Conservation (phyloP, 2,113 vertebrate genomes). For the Heterotilapia buettikoferi region DNA sequence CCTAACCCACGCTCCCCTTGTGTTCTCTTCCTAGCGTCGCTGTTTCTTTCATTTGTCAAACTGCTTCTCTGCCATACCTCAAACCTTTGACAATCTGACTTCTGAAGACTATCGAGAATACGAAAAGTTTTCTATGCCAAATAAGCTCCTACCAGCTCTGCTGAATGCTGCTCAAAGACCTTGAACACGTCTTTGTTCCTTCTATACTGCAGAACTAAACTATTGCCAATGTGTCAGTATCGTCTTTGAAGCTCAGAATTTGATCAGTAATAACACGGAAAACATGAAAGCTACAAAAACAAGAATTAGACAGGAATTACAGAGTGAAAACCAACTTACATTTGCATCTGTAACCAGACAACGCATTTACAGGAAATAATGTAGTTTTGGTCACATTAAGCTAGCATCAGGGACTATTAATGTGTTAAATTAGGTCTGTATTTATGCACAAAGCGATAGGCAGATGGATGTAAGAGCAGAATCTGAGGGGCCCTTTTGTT, state of each 20-base stretch:
- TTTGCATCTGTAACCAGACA: conserved; percentile 1
- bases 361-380: background rate
- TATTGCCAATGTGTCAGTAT: background rate
- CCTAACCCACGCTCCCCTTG: background rate
- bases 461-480: conserved; percentile 44
- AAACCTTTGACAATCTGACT: conserved; percentile 14
- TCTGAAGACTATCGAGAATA: background rate
- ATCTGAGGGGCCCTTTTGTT: conserved; percentile 51
- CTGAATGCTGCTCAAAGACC: conserved; percentile 20
- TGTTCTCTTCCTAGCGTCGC: background rate
- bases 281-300: background rate
- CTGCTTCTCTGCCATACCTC: background rate
- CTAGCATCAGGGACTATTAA: conserved; percentile 32
- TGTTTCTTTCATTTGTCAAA: conserved; percentile 23
- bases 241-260: background rate
- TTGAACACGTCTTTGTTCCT: conserved; percentile 29
- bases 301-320: background rate
- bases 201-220: background rate
- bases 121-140: conserved; percentile 1
- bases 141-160: background rate
- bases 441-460: conserved; percentile 53
- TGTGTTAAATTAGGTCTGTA: conserved; percentile 34
- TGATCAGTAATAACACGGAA: background rate
- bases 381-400: conserved; percentile 47
- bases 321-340: background rate